Evolutionary conservation across 2,888 invertebrate genomes (phyloP), one percentile per base, ranked within the genome.

Genomic region (Drosophila peninsularis): DNA sequence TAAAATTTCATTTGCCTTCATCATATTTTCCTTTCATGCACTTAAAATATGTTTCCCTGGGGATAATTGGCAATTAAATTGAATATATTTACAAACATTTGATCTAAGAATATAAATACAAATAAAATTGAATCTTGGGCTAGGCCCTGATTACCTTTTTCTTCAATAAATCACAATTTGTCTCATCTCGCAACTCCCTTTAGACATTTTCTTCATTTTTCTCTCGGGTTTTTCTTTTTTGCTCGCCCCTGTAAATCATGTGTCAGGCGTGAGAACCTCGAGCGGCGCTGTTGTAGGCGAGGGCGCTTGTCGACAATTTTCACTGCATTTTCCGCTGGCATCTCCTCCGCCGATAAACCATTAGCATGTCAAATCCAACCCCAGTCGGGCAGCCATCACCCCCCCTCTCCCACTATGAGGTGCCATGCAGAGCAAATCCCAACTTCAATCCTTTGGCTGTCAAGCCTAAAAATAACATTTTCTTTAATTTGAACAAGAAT

Each of bases 391-490:
- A 27, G 44, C 6, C 27, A 30, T 9, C 30, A 1, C 30, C 7
- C 44, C 45, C 65, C 63, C 58, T 50, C 65, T 62, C 55, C 47
- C 61, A 42, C 10, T 42, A 30, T 32, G 32, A 78, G 75, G 78
- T 74, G 77, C 67, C 56, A 57, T 53, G 41, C 44, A 41, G 53
- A 52, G 55, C 49, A 69, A 76, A 76, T 79, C 73, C 70, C 74
- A 65, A 71, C 65, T 67, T 74, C 85, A 84, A 87, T 86, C 87
- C 83, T 83, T 83, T 75, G 39, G 61, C 73, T 83, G 83, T 80
- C 87, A 78, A 55, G 82, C 78, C 87, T 80, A 87, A 84, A 82
- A 84, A 84, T 87, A 87, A 84, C 82, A 84, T 87, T 87, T 80
- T 80, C 78, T 75, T 87, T 84, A 84, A 87, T 82, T 80, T 82